A percentile compares a stretch with the other conserved stretches of the same genome.
phyloP scores from a whole-genome alignment of 1,140 invertebrate species.

The Drosophila ercepeae region DNA sequence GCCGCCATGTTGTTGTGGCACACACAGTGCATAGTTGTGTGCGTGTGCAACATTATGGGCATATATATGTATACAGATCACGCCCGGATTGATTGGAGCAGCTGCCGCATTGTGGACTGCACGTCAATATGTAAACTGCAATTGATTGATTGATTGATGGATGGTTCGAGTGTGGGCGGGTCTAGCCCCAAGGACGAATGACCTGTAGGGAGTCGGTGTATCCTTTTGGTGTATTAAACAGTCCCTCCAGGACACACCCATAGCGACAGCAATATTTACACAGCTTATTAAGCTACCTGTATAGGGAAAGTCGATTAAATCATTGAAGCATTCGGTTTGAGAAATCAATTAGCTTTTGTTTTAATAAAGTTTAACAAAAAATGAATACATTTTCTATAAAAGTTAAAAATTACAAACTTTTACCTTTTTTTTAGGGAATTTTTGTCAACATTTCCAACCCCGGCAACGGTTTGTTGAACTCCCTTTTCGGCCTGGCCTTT shows the following conservation, averaged over 20 bases:
- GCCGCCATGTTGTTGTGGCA: slow-evolving; percentile 15
- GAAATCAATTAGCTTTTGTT: too few species aligned
- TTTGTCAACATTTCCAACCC: background rate
- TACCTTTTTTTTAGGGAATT: background rate
- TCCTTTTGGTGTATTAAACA: too few species aligned
- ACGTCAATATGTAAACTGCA: slow-evolving; percentile 40
- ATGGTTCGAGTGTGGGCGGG: slow-evolving; percentile 3
- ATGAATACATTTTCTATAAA: too few species aligned
- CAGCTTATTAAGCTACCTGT: slow-evolving; percentile 8
- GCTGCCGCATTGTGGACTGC: slow-evolving; percentile 42
- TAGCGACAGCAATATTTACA: slow-evolving; percentile 5
- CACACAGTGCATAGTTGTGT: too few species aligned
- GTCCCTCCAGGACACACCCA: too few species aligned
- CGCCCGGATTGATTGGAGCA: slow-evolving; percentile 26
- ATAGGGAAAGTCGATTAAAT: slow-evolving; percentile 15
- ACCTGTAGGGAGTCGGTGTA: slow-evolving; percentile 11
- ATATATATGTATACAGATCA: slow-evolving; percentile 10
- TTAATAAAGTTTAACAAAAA: too few species aligned
- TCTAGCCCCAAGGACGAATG: slow-evolving; percentile 24
- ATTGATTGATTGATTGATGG: slow-evolving; percentile 60
- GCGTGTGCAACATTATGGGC: slow-evolving; percentile 34
- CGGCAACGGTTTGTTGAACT: slow-evolving; percentile 31
- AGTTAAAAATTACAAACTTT: too few species aligned
- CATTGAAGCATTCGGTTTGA: background rate
- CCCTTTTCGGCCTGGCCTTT: background rate